Evolutionary conservation across 2,797 vertebrate species (phyloP), one percentile per base, ranked within the genome.

Genomic region (Caiman crocodilus): DNA sequence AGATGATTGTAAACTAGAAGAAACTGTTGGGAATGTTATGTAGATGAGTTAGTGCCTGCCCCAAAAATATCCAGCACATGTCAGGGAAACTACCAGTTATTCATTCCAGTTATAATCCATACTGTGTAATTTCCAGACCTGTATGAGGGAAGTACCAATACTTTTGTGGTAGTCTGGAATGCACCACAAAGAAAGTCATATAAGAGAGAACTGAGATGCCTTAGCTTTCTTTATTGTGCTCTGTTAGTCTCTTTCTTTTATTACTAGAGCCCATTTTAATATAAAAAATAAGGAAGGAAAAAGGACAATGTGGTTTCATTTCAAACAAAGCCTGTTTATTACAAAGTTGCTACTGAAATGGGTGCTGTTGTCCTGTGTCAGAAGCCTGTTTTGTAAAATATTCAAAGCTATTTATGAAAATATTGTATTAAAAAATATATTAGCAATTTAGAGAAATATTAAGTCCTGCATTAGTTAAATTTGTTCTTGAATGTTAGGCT

Each of bases 231-330:
- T 82, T n/a, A 58, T 84, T 80, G 57, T 0, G 0, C 18, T 91
- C 67, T 59, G 32, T 74, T 79, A 42, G 26, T 65, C 69, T 90
- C 18, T 76, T 64, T 42, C 67, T 79, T 79, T 59, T 79, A 76
- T 65, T 79, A 81, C 32, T 61, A 26, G 61, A 83, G 84, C 63
- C 82, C 0, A 1, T 42, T 57, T 82, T 83, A 59, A 7, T 59
- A 2, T 21, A 71, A 76, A 92, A 91, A 92, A 89, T 65, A 84
- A 56, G 80, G 90, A 93, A 94, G 75, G 76, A 80, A 88, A 86
- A 88, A 81, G 87, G 50, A 90, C 57, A 92, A 87, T 64, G 0
- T 21, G 67, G n/a, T 84, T 84, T 83, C 25, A 23, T 89, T 76
- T 35, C 73, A 82, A 82, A 57, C 60, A 76, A 61, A 42, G 63